Evolutionary conservation across 2,797 vertebrate species (phyloP).

Genomic region (Sebastes kiyomatsui): DNA sequence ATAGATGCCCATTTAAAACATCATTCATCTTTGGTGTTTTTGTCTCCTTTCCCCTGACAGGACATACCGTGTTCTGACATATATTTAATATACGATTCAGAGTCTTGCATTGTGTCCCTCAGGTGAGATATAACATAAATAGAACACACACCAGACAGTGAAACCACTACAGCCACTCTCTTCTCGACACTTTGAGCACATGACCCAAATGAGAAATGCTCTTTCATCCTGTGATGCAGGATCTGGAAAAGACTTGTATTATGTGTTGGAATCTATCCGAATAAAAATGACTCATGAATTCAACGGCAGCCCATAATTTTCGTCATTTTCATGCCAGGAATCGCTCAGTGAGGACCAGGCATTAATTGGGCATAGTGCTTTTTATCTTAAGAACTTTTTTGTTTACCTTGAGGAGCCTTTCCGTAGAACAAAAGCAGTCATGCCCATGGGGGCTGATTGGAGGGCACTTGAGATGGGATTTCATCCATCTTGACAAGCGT

Average conservation of each 20-base stretch:
- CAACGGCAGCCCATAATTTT: not conserved
- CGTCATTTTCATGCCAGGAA: not conserved
- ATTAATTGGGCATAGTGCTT: not conserved
- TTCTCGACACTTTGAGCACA: slow-evolving; percentile 44
- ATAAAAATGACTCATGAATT: not conserved
- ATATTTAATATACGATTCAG: slow-evolving; percentile 19
- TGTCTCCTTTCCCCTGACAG: not conserved
- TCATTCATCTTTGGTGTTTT: not conserved
- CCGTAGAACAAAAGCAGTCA: not conserved
- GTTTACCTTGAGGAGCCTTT: slow-evolving; percentile 26
- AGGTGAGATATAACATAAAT: slow-evolving; percentile 31
- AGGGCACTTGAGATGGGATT: slow-evolving; percentile 16
- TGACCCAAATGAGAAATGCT: slow-evolving; percentile 32
- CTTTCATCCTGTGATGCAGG: not conserved
- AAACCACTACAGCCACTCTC: slow-evolving; percentile 32
- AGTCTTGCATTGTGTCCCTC: slow-evolving; percentile 8
- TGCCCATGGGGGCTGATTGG: slow-evolving; percentile 16
- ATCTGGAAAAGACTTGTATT: not conserved
- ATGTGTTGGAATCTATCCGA: not conserved
- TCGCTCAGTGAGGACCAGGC: not conserved
- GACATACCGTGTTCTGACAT: slow-evolving; percentile 18
- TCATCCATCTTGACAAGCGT: slow-evolving; percentile 21
- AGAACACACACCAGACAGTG: slow-evolving; percentile 11
- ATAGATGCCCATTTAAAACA: not conserved
- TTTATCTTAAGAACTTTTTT: not conserved